Conservation (phyloP, 2,888 invertebrate species). For the Sussaba pulchella region DNA sequence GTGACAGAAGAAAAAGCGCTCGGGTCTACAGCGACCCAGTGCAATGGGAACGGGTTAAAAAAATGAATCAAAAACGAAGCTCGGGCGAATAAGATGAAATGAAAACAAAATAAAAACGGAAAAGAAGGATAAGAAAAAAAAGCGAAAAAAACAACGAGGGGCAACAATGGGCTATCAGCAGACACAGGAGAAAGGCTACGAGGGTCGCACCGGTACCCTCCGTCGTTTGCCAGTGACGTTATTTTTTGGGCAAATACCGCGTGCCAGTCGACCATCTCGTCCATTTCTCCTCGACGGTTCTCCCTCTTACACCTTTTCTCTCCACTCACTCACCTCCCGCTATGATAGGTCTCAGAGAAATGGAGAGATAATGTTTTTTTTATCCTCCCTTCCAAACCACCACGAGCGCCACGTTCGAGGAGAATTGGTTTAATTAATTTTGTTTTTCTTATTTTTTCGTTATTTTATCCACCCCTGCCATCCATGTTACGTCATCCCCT, state of each 20-base stretch:
- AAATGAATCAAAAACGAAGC: no score
- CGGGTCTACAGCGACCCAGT: no score
- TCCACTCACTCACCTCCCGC: slow-evolving; percentile 34
- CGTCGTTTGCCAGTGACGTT: slow-evolving; percentile 67
- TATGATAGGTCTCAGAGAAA: slow-evolving; percentile 77
- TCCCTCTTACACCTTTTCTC: slow-evolving; percentile 31
- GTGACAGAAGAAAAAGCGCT: no score
- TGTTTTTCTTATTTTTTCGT: slow-evolving; percentile 18
- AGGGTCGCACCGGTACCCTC: no score
- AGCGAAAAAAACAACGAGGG: no score
- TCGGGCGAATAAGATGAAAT: no score
- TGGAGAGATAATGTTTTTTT: slow-evolving; percentile 84
- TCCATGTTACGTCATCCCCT: no score
- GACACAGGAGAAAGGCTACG: slow-evolving; percentile 31
- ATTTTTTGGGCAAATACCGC: slow-evolving; percentile 83
- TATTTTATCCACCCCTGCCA: no score
- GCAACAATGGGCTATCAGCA: no score
- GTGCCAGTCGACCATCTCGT: slow-evolving; percentile 65
- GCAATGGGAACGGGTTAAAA: no score
- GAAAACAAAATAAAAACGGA: no score
- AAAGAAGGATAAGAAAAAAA: no score
- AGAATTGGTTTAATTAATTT: neutral
- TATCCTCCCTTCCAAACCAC: slow-evolving; percentile 73
- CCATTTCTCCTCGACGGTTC: slow-evolving; percentile 45
- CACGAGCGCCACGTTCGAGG: slow-evolving; percentile 55